Evolutionary conservation across 2,113 vertebrate species (phyloP), one percentile per base, ranked within the genome.

Genomic region (Budorcas taxicolor): DNA sequence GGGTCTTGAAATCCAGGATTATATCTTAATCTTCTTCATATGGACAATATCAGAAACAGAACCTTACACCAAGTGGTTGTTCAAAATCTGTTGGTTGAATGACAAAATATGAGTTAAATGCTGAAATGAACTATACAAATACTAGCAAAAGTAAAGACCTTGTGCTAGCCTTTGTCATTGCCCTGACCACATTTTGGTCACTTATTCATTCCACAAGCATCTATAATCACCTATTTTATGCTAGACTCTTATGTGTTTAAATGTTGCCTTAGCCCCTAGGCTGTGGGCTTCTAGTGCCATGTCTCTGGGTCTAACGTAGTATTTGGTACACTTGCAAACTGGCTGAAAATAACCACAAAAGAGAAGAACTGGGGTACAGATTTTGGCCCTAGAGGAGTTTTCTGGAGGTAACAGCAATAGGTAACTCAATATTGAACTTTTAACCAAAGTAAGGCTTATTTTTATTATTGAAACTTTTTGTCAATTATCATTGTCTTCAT

Each of bases 101-200:
- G 31, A 62, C 25, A 90, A 58, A 57, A 60, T 55, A 33, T 57
- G 67, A 94, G 86, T 95, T 31, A 95, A 84, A 94, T 60, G 8
- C 57, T 93, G 55, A 95, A 67, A 89, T 84, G 15, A 58, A 40
- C 53, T 91, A 50, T 93, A 90, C 91, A 91, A 95, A 78, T 93
- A 78, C 27, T 60, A 87, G 15, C n/a, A 58, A 93, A 93, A 58
- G 40, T 67, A 84, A 87, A 17, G 45, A 95, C 33, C 8, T 92
- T 45, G 43, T 87, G 43, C 36, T 86, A 31, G 80, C 36, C 12
- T 16, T 15, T 7, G 31, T 93, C 36, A 64, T 87, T 85, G 21
- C 45, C 9, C 43, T 95, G 43, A 84, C 17, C 33, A 80, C 25
- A 84, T 94, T 96, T 91, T 93, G 81, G 29, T 83, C 10, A 27